Evolutionary conservation across 2,888 invertebrate species (phyloP).

Genomic region (Arrhopalites spinosus): DNA sequence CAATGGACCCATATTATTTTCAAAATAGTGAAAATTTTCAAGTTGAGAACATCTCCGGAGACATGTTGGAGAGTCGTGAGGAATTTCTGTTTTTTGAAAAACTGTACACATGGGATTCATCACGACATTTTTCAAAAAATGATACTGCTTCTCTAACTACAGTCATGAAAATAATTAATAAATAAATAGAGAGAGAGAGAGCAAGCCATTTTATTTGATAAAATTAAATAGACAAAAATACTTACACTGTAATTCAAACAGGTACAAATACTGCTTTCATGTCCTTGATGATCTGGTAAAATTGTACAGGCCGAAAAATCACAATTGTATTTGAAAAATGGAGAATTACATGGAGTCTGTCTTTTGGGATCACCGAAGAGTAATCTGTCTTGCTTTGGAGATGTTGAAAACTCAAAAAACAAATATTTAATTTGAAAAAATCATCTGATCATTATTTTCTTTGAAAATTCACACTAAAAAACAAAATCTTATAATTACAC

Average conservation of each 20-base stretch:
- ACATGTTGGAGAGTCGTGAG: neutral
- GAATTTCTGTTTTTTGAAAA: neutral
- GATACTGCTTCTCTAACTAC: neutral
- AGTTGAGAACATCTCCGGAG: neutral
- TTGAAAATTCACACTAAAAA: neutral
- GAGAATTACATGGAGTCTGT: neutral
- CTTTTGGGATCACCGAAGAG: neutral
- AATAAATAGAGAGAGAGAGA: neutral
- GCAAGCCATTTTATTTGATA: neutral
- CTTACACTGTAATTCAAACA: neutral
- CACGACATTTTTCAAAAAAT: neutral
- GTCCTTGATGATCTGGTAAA: neutral
- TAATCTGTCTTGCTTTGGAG: neutral
- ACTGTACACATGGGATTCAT: neutral
- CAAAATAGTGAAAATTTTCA: neutral
- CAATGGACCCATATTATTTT: neutral
- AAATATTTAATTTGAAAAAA: neutral
- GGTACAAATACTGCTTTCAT: neutral
- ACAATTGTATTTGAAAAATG: slow-evolving; percentile 2
- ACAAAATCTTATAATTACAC: neutral
- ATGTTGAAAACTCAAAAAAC: neutral
- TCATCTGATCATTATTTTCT: neutral
- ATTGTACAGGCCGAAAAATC: neutral
- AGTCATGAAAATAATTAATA: neutral
- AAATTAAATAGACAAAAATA: neutral